phyloP scores from a whole-genome alignment of 2,113 vertebrate genomes.

The Gracilinanus agilis region DNA sequence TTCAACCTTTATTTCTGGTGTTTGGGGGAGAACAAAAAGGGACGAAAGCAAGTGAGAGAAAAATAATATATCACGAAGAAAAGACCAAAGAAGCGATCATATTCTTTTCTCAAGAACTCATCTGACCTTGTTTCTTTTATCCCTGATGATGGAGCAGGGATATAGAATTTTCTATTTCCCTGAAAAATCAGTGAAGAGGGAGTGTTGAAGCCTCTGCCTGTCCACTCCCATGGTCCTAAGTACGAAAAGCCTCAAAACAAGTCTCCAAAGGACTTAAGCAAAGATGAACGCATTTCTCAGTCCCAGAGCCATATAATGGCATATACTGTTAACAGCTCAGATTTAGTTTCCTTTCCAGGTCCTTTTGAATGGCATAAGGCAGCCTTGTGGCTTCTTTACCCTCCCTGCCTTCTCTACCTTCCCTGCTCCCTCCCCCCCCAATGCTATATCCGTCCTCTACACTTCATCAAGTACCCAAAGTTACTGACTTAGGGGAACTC shows the following conservation, averaged over 20 bases:
- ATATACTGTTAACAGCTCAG: constrained; percentile 12
- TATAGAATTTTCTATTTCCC: constrained; percentile 17
- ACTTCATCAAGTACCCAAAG: neutral
- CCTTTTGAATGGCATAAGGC: neutral
- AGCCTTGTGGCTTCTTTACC: neutral
- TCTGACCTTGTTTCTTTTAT: neutral
- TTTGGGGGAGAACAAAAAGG: constrained; percentile 54
- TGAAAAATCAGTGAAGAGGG: neutral
- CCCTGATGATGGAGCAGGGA: neutral
- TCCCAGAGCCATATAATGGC: neutral
- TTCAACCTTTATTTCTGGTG: constrained; percentile 56
- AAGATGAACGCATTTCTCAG: neutral
- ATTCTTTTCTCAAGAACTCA: constrained; percentile 9
- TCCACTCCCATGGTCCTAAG: neutral
- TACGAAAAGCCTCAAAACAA: neutral
- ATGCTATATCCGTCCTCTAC: neutral
- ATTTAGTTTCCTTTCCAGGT: constrained; percentile 32
- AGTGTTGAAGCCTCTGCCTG: neutral
- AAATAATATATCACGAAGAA: constrained; percentile 36
- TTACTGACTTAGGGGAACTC: neutral
- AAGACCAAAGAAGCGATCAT: neutral
- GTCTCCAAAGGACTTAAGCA: constrained; percentile 6
- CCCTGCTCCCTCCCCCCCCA: too few relatives aligned
- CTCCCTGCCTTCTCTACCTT: too few relatives aligned
- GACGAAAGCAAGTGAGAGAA: constrained; percentile 8